Percentiles rank a stretch among this genome's conserved stretches.
Conservation (phyloP, 2,888 invertebrate genomes). For the Nomada fucata region DNA sequence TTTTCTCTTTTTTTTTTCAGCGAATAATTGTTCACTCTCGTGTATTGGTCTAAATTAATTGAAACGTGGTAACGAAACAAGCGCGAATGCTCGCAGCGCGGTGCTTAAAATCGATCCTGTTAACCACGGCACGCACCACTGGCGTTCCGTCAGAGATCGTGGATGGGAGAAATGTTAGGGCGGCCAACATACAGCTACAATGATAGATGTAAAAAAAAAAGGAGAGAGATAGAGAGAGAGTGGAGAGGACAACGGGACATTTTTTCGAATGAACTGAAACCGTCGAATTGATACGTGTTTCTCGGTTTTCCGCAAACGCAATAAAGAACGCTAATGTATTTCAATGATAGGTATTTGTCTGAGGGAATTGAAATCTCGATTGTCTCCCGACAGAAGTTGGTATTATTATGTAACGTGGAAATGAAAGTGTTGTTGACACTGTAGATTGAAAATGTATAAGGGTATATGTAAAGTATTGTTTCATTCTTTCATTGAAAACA, state of each 20-base stretch:
- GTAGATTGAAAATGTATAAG: no score
- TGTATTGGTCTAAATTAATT: slow-evolving; percentile 47
- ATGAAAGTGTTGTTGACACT: no score
- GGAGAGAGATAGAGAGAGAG: no score
- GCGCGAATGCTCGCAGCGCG: slow-evolving; percentile 20
- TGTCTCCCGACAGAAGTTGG: no score
- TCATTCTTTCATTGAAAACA: no score
- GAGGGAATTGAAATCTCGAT: no score
- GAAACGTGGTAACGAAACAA: slow-evolving; percentile 53
- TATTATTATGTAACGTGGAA: no score
- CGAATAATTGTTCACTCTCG: slow-evolving; percentile 5
- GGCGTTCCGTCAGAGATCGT: slow-evolving; percentile 18
- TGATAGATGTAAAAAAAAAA: not conserved
- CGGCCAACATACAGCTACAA: not conserved
- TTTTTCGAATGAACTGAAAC: not conserved
- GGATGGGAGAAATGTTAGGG: not conserved
- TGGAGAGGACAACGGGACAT: not conserved
- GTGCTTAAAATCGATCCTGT: slow-evolving; percentile 48
- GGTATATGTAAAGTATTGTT: no score
- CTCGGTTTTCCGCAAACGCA: not conserved
- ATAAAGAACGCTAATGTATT: not conserved
- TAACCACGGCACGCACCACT: slow-evolving; percentile 19
- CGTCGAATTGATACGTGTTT: not conserved
- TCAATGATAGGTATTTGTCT: not conserved
- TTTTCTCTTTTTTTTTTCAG: slow-evolving; percentile 38